phyloP scores from a whole-genome alignment of 23 tunicate genomes.

The Halocynthia roretzi region DNA sequence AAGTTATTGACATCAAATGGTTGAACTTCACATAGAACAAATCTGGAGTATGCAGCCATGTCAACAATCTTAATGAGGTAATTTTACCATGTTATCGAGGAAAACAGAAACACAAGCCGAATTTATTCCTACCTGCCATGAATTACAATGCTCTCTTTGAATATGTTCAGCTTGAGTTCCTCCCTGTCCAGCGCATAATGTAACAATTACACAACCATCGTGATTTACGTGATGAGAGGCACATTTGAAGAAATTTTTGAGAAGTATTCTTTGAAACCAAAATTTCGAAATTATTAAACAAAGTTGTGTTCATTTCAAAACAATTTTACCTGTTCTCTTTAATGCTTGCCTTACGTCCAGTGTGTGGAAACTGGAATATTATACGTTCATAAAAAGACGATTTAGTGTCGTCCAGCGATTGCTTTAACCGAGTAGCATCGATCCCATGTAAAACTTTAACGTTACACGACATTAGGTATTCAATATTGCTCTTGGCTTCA shows the following conservation, averaged over 20 bases:
- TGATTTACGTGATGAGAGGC: constrained; percentile 7
- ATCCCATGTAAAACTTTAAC: constrained; percentile 26
- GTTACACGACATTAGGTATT: background rate
- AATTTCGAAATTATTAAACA: background rate
- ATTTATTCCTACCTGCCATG: constrained; percentile 32
- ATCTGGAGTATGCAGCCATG: constrained; percentile 36
- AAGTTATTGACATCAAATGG: background rate
- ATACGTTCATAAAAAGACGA: constrained; percentile 5
- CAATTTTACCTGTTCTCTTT: constrained; percentile 32
- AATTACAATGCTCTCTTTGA: constrained; percentile 29
- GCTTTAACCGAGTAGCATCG: constrained; percentile 33
- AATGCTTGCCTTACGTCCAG: constrained; percentile 53
- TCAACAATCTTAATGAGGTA: constrained; percentile 32
- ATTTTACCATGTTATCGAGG: background rate
- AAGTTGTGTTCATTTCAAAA: background rate
- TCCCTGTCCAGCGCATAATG: constrained; percentile 69
- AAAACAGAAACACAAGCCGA: background rate
- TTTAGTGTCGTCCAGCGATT: background rate
- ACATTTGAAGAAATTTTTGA: constrained; percentile 34
- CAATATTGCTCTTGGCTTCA: constrained; percentile 15
- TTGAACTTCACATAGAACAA: constrained; percentile 24
- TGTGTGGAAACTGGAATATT: constrained; percentile 61
- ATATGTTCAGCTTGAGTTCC: constrained; percentile 41
- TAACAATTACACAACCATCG: constrained; percentile 31
- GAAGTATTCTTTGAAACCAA: constrained; percentile 9